A percentile compares a stretch with the other conserved stretches of the same genome.
phyloP scores from a whole-genome alignment of 2,113 vertebrate genomes.

The Zootoca vivipara region DNA sequence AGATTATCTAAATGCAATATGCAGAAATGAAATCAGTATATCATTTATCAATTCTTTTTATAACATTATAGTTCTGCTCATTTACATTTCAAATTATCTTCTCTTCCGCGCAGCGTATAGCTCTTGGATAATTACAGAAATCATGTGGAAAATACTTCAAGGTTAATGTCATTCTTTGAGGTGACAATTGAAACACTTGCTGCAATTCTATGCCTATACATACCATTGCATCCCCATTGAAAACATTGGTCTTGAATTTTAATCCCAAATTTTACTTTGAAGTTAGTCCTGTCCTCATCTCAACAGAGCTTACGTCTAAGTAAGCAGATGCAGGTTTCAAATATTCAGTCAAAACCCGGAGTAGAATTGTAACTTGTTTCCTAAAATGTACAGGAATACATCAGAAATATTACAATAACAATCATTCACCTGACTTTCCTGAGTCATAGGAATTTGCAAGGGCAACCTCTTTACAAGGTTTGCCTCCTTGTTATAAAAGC shows the following conservation, averaged over 20 bases:
- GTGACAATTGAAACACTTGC: not conserved
- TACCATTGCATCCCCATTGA: not conserved
- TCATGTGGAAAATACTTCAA: conserved; percentile 1
- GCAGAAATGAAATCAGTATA: not conserved
- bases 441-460: not conserved
- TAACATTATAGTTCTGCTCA: not conserved
- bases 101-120: not conserved
- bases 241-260: not conserved
- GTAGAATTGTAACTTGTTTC: not conserved
- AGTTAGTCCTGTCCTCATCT: not conserved
- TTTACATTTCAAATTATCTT: conserved; percentile 3
- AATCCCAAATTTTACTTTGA: not conserved
- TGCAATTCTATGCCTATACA: not conserved
- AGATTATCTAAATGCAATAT: not conserved
- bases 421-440: not conserved
- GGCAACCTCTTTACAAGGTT: not conserved
- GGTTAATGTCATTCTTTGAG: conserved; percentile 2
- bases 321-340: not conserved
- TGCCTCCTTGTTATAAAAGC: not conserved
- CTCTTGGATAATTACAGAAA: conserved; percentile 1
- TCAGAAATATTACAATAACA: not conserved
- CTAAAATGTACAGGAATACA: not conserved
- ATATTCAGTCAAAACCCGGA: not conserved
- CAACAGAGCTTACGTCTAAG: not conserved
- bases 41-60: not conserved